These are phyloP conservation scores for Hydraecia micacea DNA, from an alignment of 2,888 invertebrate species.

Conservation along the genomic window DNA sequence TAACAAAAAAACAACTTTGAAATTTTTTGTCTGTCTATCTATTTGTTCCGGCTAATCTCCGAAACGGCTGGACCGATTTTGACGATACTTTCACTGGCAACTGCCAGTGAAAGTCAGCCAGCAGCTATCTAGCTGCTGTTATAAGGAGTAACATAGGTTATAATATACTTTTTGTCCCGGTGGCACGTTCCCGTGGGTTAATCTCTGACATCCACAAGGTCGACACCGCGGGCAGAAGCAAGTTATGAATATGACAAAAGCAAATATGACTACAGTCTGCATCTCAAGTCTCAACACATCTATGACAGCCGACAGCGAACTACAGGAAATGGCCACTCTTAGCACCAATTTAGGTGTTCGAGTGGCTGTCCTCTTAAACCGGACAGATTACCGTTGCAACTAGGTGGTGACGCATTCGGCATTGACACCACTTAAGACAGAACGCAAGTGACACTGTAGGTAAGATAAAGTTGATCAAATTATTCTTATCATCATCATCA, in stretches of 20 bases:
- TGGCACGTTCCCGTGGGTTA: no score
- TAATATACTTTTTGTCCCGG: no score
- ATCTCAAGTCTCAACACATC: conserved; percentile 1
- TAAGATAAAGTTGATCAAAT: conserved; percentile 19
- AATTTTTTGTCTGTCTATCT: no score
- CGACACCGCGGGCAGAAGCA: neutral
- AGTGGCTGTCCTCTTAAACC: conserved; percentile 34
- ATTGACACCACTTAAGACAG: conserved; percentile 46
- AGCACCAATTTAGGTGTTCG: conserved; percentile 39
- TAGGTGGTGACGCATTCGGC: conserved; percentile 37
- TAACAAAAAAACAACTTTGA: no score
- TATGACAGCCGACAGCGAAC: conserved; percentile 23
- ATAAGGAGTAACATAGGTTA: no score
- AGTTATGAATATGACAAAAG: conserved; percentile 1
- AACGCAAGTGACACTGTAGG: conserved; percentile 6
- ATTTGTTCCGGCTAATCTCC: no score
- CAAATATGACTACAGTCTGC: neutral
- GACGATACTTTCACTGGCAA: no score
- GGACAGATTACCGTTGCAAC: conserved; percentile 42
- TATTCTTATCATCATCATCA: no score
- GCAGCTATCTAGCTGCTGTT: no score
- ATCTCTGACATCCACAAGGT: no score
- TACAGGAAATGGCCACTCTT: conserved; percentile 45
- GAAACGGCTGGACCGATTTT: no score
- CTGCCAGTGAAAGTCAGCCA: no score